phyloP scores from a whole-genome alignment of 1,140 invertebrate genomes.

The Lysiphlebus fabarum region DNA sequence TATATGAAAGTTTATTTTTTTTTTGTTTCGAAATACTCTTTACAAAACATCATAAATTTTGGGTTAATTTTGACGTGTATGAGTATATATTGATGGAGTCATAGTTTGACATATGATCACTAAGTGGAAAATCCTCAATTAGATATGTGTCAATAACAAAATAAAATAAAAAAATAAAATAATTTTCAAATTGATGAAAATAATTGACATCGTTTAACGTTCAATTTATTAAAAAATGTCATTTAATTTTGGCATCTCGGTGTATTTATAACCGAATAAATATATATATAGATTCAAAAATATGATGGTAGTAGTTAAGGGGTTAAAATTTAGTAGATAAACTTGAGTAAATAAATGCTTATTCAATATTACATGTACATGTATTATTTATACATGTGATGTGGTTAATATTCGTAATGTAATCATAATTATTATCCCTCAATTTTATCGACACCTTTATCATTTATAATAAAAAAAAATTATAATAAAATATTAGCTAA shows the following conservation, averaged over 20 bases:
- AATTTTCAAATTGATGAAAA: constrained; percentile 11
- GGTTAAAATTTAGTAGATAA: constrained; percentile 8
- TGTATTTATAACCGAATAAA: too few species aligned
- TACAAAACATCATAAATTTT: too few species aligned
- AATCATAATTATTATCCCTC: not conserved
- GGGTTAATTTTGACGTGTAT: too few species aligned
- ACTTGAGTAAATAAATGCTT: not conserved
- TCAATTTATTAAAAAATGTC: constrained; percentile 6
- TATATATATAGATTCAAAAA: too few species aligned
- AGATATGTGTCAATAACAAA: too few species aligned
- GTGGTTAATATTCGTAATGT: constrained; percentile 1
- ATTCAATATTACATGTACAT: constrained; percentile 1
- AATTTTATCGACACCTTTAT: not conserved
- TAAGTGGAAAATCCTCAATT: too few species aligned
- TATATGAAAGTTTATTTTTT: too few species aligned
- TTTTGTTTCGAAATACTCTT: too few species aligned
- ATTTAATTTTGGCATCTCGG: constrained; percentile 6
- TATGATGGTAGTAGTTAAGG: constrained; percentile 1
- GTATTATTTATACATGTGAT: constrained; percentile 14
- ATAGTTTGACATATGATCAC: not conserved
- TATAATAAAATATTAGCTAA: too few species aligned
- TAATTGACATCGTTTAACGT: constrained; percentile 15
- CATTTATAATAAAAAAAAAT: too few species aligned
- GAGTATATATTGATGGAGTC: not conserved
- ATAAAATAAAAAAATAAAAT: not conserved